phyloP scores from a whole-genome alignment of 2,888 invertebrate genomes.

The Suillia variegata region DNA sequence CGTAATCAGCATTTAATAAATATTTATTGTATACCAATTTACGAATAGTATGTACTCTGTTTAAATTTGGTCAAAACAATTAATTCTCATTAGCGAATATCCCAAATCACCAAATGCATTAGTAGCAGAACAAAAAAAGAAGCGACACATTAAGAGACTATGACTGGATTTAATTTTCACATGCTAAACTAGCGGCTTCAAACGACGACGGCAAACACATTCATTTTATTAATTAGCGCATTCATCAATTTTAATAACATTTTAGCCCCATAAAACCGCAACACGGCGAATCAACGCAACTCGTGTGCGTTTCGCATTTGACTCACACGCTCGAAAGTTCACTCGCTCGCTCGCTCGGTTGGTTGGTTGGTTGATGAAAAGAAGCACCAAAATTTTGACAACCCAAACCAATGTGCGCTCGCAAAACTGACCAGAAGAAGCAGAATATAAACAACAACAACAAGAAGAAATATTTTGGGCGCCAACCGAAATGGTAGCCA shows the following conservation, averaged over 20 bases:
- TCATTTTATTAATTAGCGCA: slow-evolving; percentile 53
- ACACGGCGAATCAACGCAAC: slow-evolving; percentile 10
- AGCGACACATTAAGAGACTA: neutral
- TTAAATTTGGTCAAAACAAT: neutral
- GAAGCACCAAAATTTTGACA: neutral
- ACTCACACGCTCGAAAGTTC: neutral
- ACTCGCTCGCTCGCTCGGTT: too few species aligned
- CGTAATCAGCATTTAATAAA: too few species aligned
- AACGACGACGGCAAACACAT: slow-evolving; percentile 14
- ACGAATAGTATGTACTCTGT: too few species aligned
- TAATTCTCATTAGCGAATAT: slow-evolving; percentile 9
- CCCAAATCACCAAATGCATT: slow-evolving; percentile 18
- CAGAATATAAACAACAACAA: too few species aligned
- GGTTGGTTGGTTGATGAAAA: neutral
- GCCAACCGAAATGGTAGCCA: too few species aligned
- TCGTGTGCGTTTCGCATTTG: neutral
- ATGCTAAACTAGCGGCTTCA: neutral
- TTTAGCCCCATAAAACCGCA: slow-evolving; percentile 38
- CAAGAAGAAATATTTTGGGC: too few species aligned
- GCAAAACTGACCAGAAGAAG: too few species aligned
- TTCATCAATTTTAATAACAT: slow-evolving; percentile 59
- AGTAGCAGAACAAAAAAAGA: neutral
- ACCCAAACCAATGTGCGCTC: neutral
- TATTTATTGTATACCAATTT: too few species aligned
- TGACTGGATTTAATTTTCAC: neutral